phyloP scores from a whole-genome alignment of 2,888 invertebrate species.

The Scaeva pyrastri region DNA sequence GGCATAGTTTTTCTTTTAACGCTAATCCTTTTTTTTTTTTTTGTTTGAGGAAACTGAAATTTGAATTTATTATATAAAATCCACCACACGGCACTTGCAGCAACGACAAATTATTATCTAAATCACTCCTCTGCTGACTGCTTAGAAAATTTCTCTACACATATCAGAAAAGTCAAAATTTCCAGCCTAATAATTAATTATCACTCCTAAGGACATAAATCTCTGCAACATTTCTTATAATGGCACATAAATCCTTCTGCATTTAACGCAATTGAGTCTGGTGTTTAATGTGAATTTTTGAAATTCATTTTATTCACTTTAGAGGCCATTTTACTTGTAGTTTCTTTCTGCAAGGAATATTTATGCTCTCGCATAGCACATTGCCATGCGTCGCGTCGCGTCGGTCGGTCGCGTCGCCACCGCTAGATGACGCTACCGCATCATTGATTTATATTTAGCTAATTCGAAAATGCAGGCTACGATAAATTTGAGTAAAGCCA shows the following conservation, averaged over 20 bases:
- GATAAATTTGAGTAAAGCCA: constrained; percentile 18
- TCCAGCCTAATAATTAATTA: constrained; percentile 60
- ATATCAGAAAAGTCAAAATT: constrained; percentile 17
- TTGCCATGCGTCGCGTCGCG: too few species aligned
- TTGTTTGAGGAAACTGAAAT: neutral
- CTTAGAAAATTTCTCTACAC: constrained; percentile 26
- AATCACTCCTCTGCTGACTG: constrained; percentile 48
- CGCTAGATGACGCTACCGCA: constrained; percentile 56
- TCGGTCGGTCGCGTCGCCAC: too few species aligned
- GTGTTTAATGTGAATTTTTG: constrained; percentile 58
- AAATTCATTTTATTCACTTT: constrained; percentile 50
- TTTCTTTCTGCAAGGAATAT: constrained; percentile 47
- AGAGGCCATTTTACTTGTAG: constrained; percentile 23
- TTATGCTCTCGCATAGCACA: constrained; percentile 53
- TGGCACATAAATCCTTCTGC: constrained; percentile 70
- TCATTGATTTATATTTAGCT: constrained; percentile 60
- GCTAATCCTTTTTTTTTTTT: neutral
- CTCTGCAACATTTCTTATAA: constrained; percentile 58
- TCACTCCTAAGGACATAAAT: constrained; percentile 57
- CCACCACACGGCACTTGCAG: constrained; percentile 37
- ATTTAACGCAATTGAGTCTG: neutral
- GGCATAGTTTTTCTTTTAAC: neutral
- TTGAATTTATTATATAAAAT: neutral
- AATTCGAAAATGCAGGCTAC: constrained; percentile 40
- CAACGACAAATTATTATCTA: constrained; percentile 22